phyloP scores from a whole-genome alignment of 2,888 invertebrate species.

The Heliconius ethilla region DNA sequence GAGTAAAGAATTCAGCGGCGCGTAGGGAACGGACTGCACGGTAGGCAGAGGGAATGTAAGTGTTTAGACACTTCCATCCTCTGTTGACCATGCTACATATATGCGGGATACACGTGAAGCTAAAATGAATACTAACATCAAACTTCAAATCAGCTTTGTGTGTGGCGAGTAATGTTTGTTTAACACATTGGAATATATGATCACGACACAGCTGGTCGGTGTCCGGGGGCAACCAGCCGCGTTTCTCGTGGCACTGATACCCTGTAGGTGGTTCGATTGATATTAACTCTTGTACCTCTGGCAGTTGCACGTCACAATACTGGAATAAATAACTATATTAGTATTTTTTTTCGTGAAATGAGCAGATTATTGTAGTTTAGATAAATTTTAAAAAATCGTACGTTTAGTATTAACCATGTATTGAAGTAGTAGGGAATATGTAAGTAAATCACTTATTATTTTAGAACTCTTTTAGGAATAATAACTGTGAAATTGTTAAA shows the following conservation, averaged over 20 bases:
- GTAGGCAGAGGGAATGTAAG: too few relatives aligned
- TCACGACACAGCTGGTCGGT: constrained; percentile 87
- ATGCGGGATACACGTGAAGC: too few relatives aligned
- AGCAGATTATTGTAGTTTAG: too few relatives aligned
- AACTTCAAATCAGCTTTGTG: constrained; percentile 61
- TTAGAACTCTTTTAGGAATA: neutral
- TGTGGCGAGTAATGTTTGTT: constrained; percentile 68
- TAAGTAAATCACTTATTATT: neutral
- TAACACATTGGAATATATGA: constrained; percentile 85
- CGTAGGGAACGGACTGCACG: too few relatives aligned
- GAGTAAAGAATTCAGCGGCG: too few relatives aligned
- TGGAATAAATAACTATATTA: constrained; percentile 53
- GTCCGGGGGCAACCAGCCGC: constrained; percentile 89
- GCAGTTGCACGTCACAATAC: constrained; percentile 90
- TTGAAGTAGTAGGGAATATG: neutral
- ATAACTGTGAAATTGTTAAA: too few relatives aligned
- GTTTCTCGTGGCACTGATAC: constrained; percentile 85
- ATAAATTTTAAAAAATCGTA: too few relatives aligned
- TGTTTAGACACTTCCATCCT: too few relatives aligned
- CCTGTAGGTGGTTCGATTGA: constrained; percentile 84
- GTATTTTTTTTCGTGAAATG: neutral
- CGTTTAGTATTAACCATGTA: too few relatives aligned
- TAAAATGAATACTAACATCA: constrained; percentile 52
- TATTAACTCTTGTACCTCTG: constrained; percentile 90
- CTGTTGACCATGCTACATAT: too few relatives aligned